Conservation (phyloP, 2,113 vertebrate species). For the Podarcis cretensis region DNA sequence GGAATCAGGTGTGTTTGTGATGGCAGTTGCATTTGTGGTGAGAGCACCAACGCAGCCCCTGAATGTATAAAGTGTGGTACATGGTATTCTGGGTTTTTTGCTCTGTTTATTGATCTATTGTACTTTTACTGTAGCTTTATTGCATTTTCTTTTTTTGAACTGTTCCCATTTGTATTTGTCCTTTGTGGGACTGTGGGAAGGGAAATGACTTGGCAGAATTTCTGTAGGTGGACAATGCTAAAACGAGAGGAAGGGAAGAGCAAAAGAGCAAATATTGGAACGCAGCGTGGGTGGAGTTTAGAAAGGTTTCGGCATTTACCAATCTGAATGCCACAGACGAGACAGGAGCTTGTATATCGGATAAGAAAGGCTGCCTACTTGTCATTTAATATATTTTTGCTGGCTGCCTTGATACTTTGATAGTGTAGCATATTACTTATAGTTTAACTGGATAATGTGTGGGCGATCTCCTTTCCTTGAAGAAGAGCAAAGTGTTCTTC, state of each 20-base stretch:
- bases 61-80: too few species aligned
- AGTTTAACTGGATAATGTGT: slow-evolving; percentile 3
- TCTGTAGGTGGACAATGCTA: not conserved
- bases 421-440: not conserved
- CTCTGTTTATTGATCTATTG: too few species aligned
- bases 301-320: not conserved
- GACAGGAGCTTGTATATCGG: not conserved
- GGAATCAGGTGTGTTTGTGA: too few species aligned
- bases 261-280: not conserved
- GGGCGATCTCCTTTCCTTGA: slow-evolving; percentile 12
- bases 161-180: not conserved
- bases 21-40: too few species aligned
- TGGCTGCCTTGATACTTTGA: not conserved
- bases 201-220: not conserved
- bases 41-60: too few species aligned
- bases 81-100: too few species aligned
- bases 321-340: not conserved
- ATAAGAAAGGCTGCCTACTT: not conserved
- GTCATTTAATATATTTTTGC: not conserved
- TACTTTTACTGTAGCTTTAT: too few species aligned
- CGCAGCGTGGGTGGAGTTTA: not conserved
- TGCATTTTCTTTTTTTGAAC: too few species aligned
- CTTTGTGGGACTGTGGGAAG: not conserved
- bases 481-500: rapidly evolving
- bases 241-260: not conserved